These are phyloP conservation scores for Auanema freiburgensis DNA, from an alignment of 2,888 invertebrate species.

Conservation along the genomic window DNA sequence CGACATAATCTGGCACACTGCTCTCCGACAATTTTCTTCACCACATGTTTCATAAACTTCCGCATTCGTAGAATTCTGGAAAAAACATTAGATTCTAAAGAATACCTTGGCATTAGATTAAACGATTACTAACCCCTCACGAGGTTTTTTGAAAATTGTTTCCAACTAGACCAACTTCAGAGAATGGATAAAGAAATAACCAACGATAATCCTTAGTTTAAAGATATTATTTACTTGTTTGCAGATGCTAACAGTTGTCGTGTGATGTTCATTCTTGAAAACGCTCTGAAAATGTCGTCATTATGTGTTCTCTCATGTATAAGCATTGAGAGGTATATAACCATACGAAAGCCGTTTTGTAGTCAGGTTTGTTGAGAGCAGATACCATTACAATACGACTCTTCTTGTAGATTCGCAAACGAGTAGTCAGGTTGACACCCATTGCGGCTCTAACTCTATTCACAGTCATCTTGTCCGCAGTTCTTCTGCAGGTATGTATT, in stretches of 20 bases:
- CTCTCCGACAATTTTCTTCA: no score
- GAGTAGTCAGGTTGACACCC: constrained; percentile 56
- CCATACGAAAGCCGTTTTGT: constrained; percentile 61
- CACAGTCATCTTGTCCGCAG: constrained; percentile 42
- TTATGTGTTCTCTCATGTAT: constrained; percentile 60
- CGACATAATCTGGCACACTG: no score
- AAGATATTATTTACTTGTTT: constrained; percentile 9
- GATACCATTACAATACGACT: neutral
- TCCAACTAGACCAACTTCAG: no score
- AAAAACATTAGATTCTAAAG: no score
- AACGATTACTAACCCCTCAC: no score
- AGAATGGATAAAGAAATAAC: no score
- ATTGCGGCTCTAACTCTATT: constrained; percentile 50
- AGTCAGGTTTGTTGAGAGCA: constrained; percentile 37
- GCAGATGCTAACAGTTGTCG: constrained; percentile 50
- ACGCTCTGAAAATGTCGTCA: constrained; percentile 56
- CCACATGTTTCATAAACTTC: no score
- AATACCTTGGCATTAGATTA: no score
- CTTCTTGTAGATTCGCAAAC: constrained; percentile 48
- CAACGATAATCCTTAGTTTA: no score
- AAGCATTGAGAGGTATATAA: constrained; percentile 58
- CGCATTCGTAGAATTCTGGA: no score
- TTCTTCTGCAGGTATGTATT: constrained; percentile 35
- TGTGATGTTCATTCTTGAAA: constrained; percentile 55
- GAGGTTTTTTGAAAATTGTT: no score